A percentile compares a stretch with the other conserved stretches of the same genome.
Conservation (phyloP, 1,140 invertebrate species). For the Neodiprion fabricii region DNA sequence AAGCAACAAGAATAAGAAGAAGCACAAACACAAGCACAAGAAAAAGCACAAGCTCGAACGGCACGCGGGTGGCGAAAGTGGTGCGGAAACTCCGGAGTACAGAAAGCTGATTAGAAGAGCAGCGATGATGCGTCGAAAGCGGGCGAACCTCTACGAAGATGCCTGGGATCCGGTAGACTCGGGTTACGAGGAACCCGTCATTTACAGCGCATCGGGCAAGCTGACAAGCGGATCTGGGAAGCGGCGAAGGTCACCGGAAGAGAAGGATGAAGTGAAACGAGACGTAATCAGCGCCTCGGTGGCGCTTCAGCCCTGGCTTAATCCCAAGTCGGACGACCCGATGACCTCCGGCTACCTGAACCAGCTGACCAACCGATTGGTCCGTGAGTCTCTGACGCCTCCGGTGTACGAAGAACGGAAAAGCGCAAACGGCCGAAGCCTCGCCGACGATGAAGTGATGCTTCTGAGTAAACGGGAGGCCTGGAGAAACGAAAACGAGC, state of each 20-base stretch:
- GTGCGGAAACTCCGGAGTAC: conserved; percentile 9
- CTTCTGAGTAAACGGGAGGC: conserved; percentile 39
- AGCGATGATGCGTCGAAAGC: conserved; percentile 25
- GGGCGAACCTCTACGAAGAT: conserved; percentile 21
- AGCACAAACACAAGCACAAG: conserved; percentile 9
- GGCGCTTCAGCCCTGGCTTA: neutral
- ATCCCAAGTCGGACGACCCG: neutral
- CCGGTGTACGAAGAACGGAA: neutral
- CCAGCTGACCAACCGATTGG: neutral
- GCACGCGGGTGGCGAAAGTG: too few relatives aligned
- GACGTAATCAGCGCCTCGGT: neutral
- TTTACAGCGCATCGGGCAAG: conserved; percentile 21
- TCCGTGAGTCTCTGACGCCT: too few relatives aligned
- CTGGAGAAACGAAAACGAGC: conserved; percentile 36
- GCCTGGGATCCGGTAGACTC: conserved; percentile 23
- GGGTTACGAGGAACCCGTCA: conserved; percentile 33
- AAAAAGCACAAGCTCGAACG: conserved; percentile 16
- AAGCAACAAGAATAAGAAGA: neutral
- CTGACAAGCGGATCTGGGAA: neutral
- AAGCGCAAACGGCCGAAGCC: neutral
- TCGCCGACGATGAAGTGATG: conserved; percentile 36
- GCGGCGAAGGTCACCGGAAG: neutral
- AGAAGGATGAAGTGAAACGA: neutral
- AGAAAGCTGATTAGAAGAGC: conserved; percentile 16
- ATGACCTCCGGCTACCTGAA: conserved; percentile 1